Evolutionary conservation across 2,888 invertebrate genomes (phyloP).

Genomic region (Dryococelus australis): DNA sequence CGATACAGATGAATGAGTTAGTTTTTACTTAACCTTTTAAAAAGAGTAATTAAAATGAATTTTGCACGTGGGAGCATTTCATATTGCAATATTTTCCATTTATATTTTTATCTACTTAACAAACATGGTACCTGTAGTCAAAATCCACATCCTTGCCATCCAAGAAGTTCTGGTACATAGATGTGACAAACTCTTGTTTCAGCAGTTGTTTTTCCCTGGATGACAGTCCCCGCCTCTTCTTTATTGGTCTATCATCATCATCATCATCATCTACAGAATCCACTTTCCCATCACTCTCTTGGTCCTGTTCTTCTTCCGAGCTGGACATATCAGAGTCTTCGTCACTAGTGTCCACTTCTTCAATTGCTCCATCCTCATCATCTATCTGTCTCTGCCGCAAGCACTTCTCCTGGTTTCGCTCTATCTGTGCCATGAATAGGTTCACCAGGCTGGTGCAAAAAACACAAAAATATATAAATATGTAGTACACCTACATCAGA

Average conservation of each 20-base stretch:
- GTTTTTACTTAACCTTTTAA: too few species aligned
- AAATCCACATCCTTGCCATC: conserved; percentile 82
- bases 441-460: conserved; percentile 66
- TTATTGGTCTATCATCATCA: conserved; percentile 61
- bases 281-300: conserved; percentile 48
- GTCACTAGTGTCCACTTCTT: conserved; percentile 52
- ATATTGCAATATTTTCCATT: too few species aligned
- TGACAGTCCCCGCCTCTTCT: conserved; percentile 52
- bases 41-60: too few species aligned
- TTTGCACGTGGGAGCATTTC: too few species aligned
- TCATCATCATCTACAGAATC: conserved; percentile 57
- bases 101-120: too few species aligned
- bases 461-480: conserved; percentile 34
- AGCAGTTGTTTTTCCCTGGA: conserved; percentile 65
- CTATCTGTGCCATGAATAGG: conserved; percentile 82
- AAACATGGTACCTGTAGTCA: conserved; percentile 70
- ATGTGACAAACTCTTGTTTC: conserved; percentile 80
- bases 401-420: conserved; percentile 72
- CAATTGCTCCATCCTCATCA: conserved; percentile 55
- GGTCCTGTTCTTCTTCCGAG: conserved; percentile 50
- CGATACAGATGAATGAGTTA: too few species aligned
- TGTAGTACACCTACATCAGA: conserved; percentile 23
- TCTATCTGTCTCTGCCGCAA: conserved; percentile 66
- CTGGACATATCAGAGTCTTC: conserved; percentile 43
- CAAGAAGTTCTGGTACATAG: conserved; percentile 86